Base-by-base conservation (phyloP, 2,797 vertebrate genomes). In the Melanotaenia nigrans region DNA sequence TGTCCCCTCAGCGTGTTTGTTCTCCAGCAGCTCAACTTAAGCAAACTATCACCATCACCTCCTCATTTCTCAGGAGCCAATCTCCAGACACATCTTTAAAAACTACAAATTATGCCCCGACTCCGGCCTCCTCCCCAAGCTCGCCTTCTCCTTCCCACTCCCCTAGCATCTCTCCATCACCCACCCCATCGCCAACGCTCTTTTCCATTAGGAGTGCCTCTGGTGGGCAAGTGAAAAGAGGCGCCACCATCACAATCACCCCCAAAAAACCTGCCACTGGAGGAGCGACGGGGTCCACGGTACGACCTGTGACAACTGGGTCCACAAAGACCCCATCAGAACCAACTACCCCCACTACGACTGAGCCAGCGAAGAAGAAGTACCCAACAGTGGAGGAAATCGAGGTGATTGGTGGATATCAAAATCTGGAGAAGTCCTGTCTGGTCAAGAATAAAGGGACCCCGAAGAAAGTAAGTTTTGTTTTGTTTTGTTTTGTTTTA, bases 341-440 rank as follows among this genome's bases (percentile, higher is more conserved):
- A 0, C 90, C 85, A 71, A 13, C 22, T 0, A 12, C 79, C 13
- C 36, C 69, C 3, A 6, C 73, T 40, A 82, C 28, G 33, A 64
- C 73, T 0, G 88, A 91, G 1, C 72, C 77, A 1, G 64, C 0
- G 11, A 97, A 95, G 90, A 97, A 96, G 82, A 95, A 95, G 62
- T 97, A 95, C 84, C 97, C 96, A n/a, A 95, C 95, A 0, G 96
- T 82, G 0, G 96, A 98, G 70, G 95, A 98, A 88, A 98, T 98
- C 32, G 88, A 94, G 89, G 97, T 98, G 77, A 96, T 98, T 6
- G 97, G 97, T 25, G 97, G 97, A 58, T 98, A 97, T 90, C 94
- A 95, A 87, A 94, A 90, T 38, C 93, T 97, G 62, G 92, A 95
- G 67, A 95, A 89, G 78, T 98, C 97, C 32, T 98, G 97, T 81